Conservation (phyloP, 2,797 vertebrate species). For the Oreochromis mossambicus region DNA sequence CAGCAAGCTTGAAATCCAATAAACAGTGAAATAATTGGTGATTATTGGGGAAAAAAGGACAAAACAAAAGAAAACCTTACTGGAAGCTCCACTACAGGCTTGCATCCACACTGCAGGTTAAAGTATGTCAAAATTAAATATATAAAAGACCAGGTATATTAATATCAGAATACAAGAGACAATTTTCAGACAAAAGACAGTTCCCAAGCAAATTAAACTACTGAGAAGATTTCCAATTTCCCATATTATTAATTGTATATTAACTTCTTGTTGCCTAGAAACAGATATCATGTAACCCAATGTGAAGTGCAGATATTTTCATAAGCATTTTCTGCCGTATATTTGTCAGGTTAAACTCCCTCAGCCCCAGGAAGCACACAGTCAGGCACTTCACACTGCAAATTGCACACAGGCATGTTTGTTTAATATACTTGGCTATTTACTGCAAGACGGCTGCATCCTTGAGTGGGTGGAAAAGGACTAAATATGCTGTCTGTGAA, state of each 20-base stretch:
- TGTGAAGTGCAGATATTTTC: conserved; percentile 51
- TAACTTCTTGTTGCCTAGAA: conserved; percentile 76
- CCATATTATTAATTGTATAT: conserved; percentile 80
- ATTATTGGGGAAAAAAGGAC: neutral
- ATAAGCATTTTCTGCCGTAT: conserved; percentile 61
- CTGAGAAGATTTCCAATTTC: conserved; percentile 65
- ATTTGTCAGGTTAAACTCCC: conserved; percentile 72
- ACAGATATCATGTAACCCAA: conserved; percentile 56
- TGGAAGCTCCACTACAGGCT: neutral
- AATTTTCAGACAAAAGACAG: conserved; percentile 23
- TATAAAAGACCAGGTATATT: conserved; percentile 30
- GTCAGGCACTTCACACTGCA: conserved; percentile 58
- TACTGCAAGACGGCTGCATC: conserved; percentile 55
- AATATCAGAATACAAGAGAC: conserved; percentile 44
- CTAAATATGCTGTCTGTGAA: conserved; percentile 72
- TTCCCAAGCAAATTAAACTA: conserved; percentile 63
- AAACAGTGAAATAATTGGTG: neutral
- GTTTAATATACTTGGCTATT: conserved; percentile 71
- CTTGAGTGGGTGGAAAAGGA: conserved; percentile 66
- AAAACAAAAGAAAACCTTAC: neutral
- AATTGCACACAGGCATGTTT: conserved; percentile 69
- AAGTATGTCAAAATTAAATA: conserved; percentile 13
- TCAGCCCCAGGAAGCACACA: conserved; percentile 60
- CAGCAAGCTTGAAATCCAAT: neutral
- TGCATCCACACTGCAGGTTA: neutral